Evolutionary conservation across 2,113 vertebrate species (phyloP).

Genomic region (Centropus bengalensis): DNA sequence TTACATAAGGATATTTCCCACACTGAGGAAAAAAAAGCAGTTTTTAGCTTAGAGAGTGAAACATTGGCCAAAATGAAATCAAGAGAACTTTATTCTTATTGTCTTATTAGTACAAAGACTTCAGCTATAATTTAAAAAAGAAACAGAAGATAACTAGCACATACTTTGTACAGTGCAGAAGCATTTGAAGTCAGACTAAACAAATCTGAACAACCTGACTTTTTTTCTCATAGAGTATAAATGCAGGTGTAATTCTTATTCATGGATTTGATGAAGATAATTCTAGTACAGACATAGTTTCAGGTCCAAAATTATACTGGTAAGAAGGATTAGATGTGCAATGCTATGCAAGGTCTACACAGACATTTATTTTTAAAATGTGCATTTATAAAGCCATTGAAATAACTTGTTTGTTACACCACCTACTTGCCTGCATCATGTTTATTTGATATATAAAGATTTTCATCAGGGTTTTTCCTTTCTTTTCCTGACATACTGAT

Average conservation of each 20-base stretch:
- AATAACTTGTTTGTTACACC: not conserved
- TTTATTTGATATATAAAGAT: not conserved
- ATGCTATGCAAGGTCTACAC: not conserved
- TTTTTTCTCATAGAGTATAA: not conserved
- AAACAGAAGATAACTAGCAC: not conserved
- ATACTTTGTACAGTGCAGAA: not conserved
- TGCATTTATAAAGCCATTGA: not conserved
- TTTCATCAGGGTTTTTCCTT: not conserved
- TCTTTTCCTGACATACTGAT: not conserved
- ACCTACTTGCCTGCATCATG: not conserved
- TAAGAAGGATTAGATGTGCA: not conserved
- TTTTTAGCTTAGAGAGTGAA: not conserved
- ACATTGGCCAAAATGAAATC: not conserved
- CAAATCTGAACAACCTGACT: not conserved
- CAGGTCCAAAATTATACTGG: not conserved
- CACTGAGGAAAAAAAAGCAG: not conserved
- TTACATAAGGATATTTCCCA: not conserved
- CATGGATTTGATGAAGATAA: not conserved
- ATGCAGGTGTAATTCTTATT: not conserved
- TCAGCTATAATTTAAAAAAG: not conserved
- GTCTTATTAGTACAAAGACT: not conserved
- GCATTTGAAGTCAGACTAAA: not conserved
- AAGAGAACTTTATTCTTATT: not conserved
- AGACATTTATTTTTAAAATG: not conserved
- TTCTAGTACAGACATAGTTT: not conserved